Evolutionary conservation across 2,113 vertebrate genomes (phyloP), one percentile per base, ranked within the genome.

Genomic region (Toxostoma redivivum): DNA sequence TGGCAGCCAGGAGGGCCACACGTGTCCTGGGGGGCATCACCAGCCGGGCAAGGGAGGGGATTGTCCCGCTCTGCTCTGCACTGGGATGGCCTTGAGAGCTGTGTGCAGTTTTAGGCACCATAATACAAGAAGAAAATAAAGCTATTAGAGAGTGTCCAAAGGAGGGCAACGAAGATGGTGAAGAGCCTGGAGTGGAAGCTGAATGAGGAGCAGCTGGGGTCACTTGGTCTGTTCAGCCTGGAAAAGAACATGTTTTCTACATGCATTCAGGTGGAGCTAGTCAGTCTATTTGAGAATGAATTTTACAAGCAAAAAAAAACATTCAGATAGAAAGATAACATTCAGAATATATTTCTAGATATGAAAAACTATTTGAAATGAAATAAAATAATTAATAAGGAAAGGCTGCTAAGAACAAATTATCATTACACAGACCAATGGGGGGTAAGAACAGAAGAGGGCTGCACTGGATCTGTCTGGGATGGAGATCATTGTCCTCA

Each of bases 1-100:
- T 33, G 57, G n/a, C 28, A 64, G 40, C 33, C 58, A 38, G 58
- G 23, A 82, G 45, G 20, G 45, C 20, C 54, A 71, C 1, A 0
- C 0, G 0, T 44, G 25, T 44, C 37, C 66, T 24, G 15, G 25
- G 18, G 27, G 0, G 20, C 24, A 30, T 19, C 6, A 0, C 24
- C 54, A 70, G 30, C 30, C 0, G 0, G 65, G 30, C 7, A 58
- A 60, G 9, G 44, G 44, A 70, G 19, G 35, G 14, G 35, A 60
- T 19, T 30, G 30, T 42, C 35, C 44, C 0, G 0, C 65, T 58
- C 44, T 70, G 25, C 31, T 42, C 44, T 69, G 30, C 28, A 7
- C 45, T 42, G 31, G 15, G 7, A 11, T 2, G 1, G 44, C 11
- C 35, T 58, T 13, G 2, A 50, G 65, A 10, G 9, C 35, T n/a